A percentile compares a stretch with the other conserved stretches of the same genome.
phyloP scores from a whole-genome alignment of 2,113 vertebrate species.

The Bujurquina vittata region DNA sequence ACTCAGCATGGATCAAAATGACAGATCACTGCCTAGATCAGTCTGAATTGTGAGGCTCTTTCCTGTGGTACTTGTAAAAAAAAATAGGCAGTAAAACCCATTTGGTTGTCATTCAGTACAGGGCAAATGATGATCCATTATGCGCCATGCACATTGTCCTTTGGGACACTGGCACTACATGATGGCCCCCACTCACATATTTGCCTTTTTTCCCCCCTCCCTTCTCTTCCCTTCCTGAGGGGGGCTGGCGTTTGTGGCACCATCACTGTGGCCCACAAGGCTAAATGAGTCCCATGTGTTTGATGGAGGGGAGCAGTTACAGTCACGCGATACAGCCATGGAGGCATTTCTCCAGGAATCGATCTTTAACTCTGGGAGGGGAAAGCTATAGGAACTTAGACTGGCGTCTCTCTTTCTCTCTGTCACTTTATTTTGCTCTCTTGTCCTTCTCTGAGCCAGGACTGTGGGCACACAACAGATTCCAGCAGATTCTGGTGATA shows the following conservation, averaged over 20 bases:
- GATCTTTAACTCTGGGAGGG: constrained; percentile 70
- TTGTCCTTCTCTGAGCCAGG: constrained; percentile 27
- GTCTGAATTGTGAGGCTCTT: constrained; percentile 46
- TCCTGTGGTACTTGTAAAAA: constrained; percentile 42
- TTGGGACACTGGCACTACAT: constrained; percentile 53
- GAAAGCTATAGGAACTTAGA: constrained; percentile 41
- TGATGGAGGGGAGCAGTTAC: constrained; percentile 71
- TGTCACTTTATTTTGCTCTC: constrained; percentile 53
- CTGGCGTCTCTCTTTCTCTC: constrained; percentile 43
- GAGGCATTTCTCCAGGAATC: constrained; percentile 76
- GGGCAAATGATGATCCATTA: constrained; percentile 58
- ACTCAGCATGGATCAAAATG: constrained; percentile 27
- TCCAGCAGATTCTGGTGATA: constrained; percentile 71
- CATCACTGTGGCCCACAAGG: constrained; percentile 73
- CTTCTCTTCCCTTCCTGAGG: constrained; percentile 56
- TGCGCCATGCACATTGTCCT: constrained; percentile 30
- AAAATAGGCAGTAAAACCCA: constrained; percentile 48
- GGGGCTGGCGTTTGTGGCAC: constrained; percentile 76
- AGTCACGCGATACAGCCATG: constrained; percentile 79
- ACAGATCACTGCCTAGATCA: constrained; percentile 23
- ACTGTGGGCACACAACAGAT: constrained; percentile 56
- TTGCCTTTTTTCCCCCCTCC: constrained; percentile 38
- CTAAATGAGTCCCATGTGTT: constrained; percentile 84
- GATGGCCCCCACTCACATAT: constrained; percentile 42
- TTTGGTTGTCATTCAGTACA: constrained; percentile 47